Evolutionary conservation across 2,888 invertebrate genomes (phyloP).

Genomic region (Allacma fusca): DNA sequence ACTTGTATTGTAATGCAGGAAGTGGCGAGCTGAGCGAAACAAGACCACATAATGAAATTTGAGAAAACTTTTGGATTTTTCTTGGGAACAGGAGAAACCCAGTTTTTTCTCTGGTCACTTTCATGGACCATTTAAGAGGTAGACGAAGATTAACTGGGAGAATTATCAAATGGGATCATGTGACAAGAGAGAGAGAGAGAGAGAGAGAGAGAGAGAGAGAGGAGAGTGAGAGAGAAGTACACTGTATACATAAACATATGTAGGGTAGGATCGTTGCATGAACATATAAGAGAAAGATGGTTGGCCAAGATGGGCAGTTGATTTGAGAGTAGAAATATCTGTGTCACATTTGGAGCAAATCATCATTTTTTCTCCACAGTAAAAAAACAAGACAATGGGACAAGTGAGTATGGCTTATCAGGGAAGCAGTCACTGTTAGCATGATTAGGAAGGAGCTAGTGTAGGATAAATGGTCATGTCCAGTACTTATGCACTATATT

Average conservation of each 20-base stretch:
- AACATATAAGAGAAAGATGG: background rate
- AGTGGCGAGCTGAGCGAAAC: background rate
- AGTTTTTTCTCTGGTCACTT: constrained; percentile 45
- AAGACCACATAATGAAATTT: constrained; percentile 29
- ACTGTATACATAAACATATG: background rate
- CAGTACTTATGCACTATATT: constrained; percentile 36
- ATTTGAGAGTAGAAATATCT: constrained; percentile 40
- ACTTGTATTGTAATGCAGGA: background rate
- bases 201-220: constrained; percentile 13
- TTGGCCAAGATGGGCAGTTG: constrained; percentile 4
- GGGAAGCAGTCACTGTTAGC: constrained; percentile 35
- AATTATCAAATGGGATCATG: constrained; percentile 35
- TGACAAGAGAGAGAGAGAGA: constrained; percentile 29
- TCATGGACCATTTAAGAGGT: constrained; percentile 58
- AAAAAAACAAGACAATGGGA: constrained; percentile 43
- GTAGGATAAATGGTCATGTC: constrained; percentile 58
- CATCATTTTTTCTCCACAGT: constrained; percentile 49
- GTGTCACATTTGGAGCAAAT: constrained; percentile 54
- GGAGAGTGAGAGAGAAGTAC: background rate
- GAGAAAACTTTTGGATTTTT: constrained; percentile 35
- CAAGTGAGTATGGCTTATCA: constrained; percentile 36
- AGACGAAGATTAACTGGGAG: constrained; percentile 30
- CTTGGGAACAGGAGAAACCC: constrained; percentile 15
- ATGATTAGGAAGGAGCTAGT: constrained; percentile 53
- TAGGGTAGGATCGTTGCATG: background rate